These are phyloP conservation scores for Hycleus phaleratus DNA, from an alignment of 1,140 invertebrate genomes.

Conservation along the genomic window DNA sequence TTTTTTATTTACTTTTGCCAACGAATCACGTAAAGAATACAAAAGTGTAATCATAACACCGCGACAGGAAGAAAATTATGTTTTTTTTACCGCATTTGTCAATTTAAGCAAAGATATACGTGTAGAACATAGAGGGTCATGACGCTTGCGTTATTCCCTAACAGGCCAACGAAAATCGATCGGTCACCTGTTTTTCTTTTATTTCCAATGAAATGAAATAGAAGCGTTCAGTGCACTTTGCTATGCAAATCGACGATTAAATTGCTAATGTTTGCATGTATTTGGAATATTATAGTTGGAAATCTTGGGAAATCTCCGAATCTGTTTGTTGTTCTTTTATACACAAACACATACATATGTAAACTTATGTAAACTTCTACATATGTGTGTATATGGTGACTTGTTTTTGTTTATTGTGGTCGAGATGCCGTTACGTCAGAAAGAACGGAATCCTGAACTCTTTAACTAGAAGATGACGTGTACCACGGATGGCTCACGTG, in stretches of 20 bases:
- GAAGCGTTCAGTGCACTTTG: constrained; percentile 22
- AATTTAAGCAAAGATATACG: too few species aligned
- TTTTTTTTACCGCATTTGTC: too few species aligned
- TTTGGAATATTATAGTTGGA: too few species aligned
- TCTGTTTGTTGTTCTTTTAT: not conserved
- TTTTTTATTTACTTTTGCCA: too few species aligned
- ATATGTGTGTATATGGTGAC: not conserved
- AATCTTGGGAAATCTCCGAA: too few species aligned
- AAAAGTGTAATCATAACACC: too few species aligned
- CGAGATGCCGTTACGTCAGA: constrained; percentile 9
- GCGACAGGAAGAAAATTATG: too few species aligned
- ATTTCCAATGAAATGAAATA: too few species aligned
- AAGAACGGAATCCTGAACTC: constrained; percentile 5
- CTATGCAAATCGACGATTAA: not conserved
- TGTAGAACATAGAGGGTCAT: not conserved
- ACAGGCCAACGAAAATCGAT: constrained; percentile 9
- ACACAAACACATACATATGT: not conserved
- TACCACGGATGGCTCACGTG: constrained; percentile 16
- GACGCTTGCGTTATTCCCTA: constrained; percentile 9
- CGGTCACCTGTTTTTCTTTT: constrained; percentile 2
- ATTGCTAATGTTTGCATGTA: too few species aligned
- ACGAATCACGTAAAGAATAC: too few species aligned
- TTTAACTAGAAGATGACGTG: constrained; percentile 5
- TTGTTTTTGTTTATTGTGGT: constrained; percentile 9
- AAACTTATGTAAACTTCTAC: too few species aligned